Evolutionary conservation across 2,113 vertebrate species (phyloP).

Genomic region (Vulpes ferrilata): DNA sequence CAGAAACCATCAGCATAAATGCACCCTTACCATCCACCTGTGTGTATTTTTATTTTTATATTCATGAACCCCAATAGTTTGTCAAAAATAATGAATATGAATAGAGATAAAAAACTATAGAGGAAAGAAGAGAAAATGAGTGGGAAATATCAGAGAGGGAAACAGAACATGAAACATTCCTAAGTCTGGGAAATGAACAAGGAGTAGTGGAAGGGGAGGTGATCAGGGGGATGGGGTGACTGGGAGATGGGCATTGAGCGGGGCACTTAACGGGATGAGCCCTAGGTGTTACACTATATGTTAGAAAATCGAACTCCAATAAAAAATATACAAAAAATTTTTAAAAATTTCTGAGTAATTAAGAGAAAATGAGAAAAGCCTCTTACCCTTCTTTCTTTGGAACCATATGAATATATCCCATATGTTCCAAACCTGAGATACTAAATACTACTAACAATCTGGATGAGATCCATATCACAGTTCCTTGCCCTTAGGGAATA

Average conservation of each 20-base stretch:
- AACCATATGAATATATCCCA: background rate
- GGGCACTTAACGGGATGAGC: too few species aligned
- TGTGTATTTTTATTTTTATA: background rate
- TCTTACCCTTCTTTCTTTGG: background rate
- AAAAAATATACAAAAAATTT: background rate
- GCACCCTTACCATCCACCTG: background rate
- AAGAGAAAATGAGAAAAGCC: conserved; percentile 1
- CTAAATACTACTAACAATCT: conserved; percentile 44
- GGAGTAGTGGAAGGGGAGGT: too few species aligned
- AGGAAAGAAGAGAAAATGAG: too few species aligned
- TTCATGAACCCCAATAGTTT: background rate
- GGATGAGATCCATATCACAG: background rate
- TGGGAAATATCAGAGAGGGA: too few species aligned
- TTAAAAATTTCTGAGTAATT: background rate
- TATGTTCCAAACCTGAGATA: conserved; percentile 40
- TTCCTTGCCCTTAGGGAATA: background rate
- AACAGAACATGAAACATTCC: too few species aligned
- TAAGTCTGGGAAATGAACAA: too few species aligned
- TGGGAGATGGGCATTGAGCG: too few species aligned
- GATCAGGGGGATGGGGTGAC: too few species aligned
- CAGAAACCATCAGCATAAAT: background rate
- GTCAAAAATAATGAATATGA: background rate
- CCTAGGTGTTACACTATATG: too few species aligned
- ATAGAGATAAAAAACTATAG: background rate
- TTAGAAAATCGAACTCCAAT: too few species aligned